These are phyloP conservation scores for Eledona agricola DNA, from an alignment of 2,888 invertebrate genomes.

Conservation along the genomic window DNA sequence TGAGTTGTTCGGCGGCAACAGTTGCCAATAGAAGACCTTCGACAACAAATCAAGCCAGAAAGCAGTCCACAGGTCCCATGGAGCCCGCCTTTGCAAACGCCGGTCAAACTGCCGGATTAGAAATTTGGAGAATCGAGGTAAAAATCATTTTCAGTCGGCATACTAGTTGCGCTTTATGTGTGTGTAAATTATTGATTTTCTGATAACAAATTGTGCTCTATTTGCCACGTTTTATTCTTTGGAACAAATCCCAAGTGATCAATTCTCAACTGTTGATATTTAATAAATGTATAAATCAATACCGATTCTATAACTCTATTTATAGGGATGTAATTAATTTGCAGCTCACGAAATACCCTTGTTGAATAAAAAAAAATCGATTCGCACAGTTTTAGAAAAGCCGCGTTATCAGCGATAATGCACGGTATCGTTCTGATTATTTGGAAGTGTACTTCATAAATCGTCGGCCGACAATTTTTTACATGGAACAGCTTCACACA, in stretches of 20 bases:
- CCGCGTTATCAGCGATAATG: too few species aligned
- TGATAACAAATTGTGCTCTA: not conserved
- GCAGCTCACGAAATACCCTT: too few species aligned
- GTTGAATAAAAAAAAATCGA: too few species aligned
- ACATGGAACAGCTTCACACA: too few species aligned
- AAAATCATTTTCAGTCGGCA: too few species aligned
- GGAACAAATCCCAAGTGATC: not conserved
- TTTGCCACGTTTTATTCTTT: not conserved
- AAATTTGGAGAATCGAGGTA: constrained; percentile 87
- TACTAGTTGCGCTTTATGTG: too few species aligned
- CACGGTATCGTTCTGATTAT: too few species aligned
- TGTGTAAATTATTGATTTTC: constrained; percentile 13
- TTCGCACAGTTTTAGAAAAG: too few species aligned
- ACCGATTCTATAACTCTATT: constrained; percentile 13
- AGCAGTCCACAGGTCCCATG: constrained; percentile 50
- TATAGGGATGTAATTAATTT: too few species aligned
- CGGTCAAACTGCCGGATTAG: constrained; percentile 73
- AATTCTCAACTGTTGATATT: not conserved
- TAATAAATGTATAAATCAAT: constrained; percentile 11
- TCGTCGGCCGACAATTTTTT: too few species aligned
- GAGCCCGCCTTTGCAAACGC: constrained; percentile 77
- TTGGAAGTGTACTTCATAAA: too few species aligned
- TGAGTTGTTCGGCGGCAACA: constrained; percentile 33
- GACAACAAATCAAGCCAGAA: constrained; percentile 38
- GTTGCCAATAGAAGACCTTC: constrained; percentile 37